Evolutionary conservation across 2,797 vertebrate genomes (phyloP).

Genomic region (Antennarius maculatus): DNA sequence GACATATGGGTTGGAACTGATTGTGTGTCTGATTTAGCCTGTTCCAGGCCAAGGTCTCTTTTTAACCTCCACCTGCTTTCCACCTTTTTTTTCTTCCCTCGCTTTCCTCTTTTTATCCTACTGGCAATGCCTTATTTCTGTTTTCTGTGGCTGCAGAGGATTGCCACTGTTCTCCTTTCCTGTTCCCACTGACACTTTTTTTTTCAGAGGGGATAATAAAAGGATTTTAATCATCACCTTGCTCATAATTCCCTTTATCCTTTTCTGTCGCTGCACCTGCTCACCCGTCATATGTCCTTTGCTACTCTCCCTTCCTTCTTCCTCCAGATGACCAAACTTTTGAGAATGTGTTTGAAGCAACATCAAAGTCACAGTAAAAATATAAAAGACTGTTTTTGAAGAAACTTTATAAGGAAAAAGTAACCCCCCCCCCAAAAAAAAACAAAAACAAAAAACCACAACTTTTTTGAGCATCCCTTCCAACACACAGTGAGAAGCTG

Average conservation of each 20-base stretch:
- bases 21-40: conserved; percentile 46
- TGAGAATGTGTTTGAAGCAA: conserved; percentile 35
- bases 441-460: neutral
- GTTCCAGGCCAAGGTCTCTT: conserved; percentile 56
- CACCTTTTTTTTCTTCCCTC: conserved; percentile 1
- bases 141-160: conserved; percentile 43
- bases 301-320: conserved; percentile 11
- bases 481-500: conserved; percentile 17
- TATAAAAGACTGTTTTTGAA: conserved; percentile 24
- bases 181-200: conserved; percentile 38
- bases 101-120: conserved; percentile 24
- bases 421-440: too few relatives aligned
- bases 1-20: conserved; percentile 60
- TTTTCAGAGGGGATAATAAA: conserved; percentile 58
- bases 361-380: neutral
- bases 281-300: conserved; percentile 41
- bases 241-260: conserved; percentile 71
- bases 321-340: conserved; percentile 23
- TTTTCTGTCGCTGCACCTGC: conserved; percentile 67
- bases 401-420: conserved; percentile 43
- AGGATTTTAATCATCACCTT: conserved; percentile 69
- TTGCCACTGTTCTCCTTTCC: conserved; percentile 34
- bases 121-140: conserved; percentile 42
- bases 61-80: conserved; percentile 60
- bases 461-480: conserved; percentile 30